Evolutionary conservation across 92 coral and sea anemone genomes (phyloP), one percentile per base, ranked within the genome.

Genomic region (Pocillopora meandrina): DNA sequence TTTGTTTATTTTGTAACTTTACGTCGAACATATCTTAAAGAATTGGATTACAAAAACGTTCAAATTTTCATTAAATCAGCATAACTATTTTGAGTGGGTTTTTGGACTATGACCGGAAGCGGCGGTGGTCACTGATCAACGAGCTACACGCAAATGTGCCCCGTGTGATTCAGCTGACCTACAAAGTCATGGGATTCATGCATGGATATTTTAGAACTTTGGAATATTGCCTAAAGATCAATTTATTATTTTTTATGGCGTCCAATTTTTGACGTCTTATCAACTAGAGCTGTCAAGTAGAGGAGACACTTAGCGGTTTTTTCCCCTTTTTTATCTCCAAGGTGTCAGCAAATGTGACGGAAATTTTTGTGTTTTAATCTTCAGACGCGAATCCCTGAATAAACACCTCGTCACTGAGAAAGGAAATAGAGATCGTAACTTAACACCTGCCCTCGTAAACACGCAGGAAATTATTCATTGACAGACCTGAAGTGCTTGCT

Each of bases 51-150:
- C 52, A 42, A 3, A 42, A 42, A 42, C 52, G 52, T 42, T 42
- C 52, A 42, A 42, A 7, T 42, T 42, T 7, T 42, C 52, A 42
- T 42, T 42, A 42, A 7, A 42, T 42, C 52, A 42, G 52, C 74
- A 70, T 70, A 33, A 34, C 16, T 34, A 10, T 1, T 15, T 76
- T 60, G 56, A 33, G 80, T 19, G 57, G 80, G 80, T 61, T 31
- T 42, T 42, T 60, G 80, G 56, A 76, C 36, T 31, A 68, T 17
- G 56, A 56, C 69, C 80, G 80, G 68, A 76, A 76, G n/a, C 17
- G 42, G 9, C 21, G 20, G 56, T 52, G 52, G 5, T 42, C 52
- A 42, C 52, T 42, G 52, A 42, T 42, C 52, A 42, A 42, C 52
- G 66, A 56, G 56, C 55, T 60, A 33, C 55, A 49, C 55, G 79